Evolutionary conservation across 2,888 invertebrate species (phyloP).

Genomic region (Andrena praecox): DNA sequence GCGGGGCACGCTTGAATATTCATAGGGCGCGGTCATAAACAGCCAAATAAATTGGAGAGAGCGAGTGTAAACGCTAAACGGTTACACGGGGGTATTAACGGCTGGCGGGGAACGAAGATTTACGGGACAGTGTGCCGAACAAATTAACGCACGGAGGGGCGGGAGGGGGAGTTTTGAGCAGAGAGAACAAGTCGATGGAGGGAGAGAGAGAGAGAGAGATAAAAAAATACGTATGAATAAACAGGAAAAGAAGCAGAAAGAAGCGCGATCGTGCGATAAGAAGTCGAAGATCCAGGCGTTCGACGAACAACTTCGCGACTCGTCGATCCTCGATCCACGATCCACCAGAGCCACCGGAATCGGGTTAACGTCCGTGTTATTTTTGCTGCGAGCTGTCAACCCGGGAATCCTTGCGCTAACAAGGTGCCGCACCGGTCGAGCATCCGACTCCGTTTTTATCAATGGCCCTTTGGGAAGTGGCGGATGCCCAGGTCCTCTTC

Average conservation of each 20-base stretch:
- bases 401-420: conserved; percentile 83
- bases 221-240: conserved; percentile 25
- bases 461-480: conserved; percentile 72
- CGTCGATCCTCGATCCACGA: conserved; percentile 13
- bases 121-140: conserved; percentile 47
- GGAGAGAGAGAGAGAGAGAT: not conserved
- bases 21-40: conserved; percentile 51
- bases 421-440: conserved; percentile 83
- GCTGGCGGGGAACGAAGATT: conserved; percentile 26
- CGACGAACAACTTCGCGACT: conserved; percentile 12
- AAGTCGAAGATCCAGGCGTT: conserved; percentile 29
- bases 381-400: conserved; percentile 81
- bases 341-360: conserved; percentile 36
- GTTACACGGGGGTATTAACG: conserved; percentile 46
- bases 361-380: conserved; percentile 83
- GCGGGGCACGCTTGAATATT: conserved; percentile 38
- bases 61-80: conserved; percentile 55
- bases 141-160: conserved; percentile 41
- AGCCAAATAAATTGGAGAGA: conserved; percentile 54
- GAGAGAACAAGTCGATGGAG: not conserved
- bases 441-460: conserved; percentile 79
- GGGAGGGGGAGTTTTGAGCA: not conserved
- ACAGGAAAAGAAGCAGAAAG: too few species aligned
- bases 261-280: too few species aligned
- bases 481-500: conserved; percentile 69